A percentile compares a stretch with the other conserved stretches of the same genome.
phyloP scores from a whole-genome alignment of 2,113 vertebrate genomes.

The Elephantulus edwardii region DNA sequence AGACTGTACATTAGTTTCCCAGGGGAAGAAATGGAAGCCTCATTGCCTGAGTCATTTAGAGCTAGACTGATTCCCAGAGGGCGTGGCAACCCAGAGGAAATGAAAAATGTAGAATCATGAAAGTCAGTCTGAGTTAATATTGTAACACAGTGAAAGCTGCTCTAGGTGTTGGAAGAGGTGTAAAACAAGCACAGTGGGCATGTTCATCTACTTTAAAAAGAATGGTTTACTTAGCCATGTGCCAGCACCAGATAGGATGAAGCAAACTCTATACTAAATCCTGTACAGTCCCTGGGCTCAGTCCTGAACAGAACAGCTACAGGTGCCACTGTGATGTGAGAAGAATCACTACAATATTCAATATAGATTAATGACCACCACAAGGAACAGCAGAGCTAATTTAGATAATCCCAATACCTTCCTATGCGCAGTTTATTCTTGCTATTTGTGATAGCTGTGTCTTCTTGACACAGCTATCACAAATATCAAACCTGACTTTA shows the following conservation, averaged over 20 bases:
- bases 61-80: constrained; percentile 63
- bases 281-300: neutral
- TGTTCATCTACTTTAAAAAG: neutral
- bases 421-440: neutral
- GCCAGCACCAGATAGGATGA: neutral
- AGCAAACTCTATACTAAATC: neutral
- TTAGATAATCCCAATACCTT: neutral
- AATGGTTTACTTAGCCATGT: neutral
- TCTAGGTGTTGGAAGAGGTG: neutral
- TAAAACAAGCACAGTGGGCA: neutral
- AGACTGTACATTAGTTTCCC: constrained; percentile 67
- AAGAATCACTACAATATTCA: neutral
- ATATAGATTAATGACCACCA: no score
- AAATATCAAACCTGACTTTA: neutral
- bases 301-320: neutral
- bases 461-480: neutral
- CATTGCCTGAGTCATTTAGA: constrained; percentile 62
- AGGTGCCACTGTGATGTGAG: neutral
- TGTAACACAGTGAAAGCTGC: neutral
- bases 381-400: neutral
- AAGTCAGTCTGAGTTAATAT: constrained; percentile 47
- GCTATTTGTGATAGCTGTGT: neutral
- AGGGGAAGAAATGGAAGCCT: constrained; percentile 60
- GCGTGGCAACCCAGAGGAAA: constrained; percentile 56
- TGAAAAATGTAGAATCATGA: constrained; percentile 26